Base-by-base conservation (phyloP, 2,888 invertebrate genomes). In the Thelaira solivaga region DNA sequence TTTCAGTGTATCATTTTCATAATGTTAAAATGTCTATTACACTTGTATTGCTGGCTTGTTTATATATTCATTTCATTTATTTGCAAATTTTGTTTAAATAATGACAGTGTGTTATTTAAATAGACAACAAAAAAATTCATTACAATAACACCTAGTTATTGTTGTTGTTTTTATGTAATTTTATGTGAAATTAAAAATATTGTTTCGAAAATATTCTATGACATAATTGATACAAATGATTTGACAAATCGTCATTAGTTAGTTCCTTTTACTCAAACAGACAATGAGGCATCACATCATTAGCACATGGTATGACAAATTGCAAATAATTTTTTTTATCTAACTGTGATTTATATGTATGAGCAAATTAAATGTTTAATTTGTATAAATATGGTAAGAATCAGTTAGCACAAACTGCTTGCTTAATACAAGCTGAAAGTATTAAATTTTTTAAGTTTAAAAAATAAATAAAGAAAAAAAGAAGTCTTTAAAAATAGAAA, bases 191-290 rank as follows among this genome's bases (percentile, higher is more conserved):
- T 59, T 29, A 55, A 31, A 62, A 5, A 8, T 61, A 72, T 76
- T 59, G 49, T 65, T 72, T 61, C 36, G 47, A 43, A 36, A 62
- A 51, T 53, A 36, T 13, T 71, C 20, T 39, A 59, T 72, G 76
- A 76, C 76, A 76, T 67, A 61, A 76, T 67, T 51, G 51, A 59
- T 39, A 55, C 39, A 39, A 45, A 55, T 39, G 45, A 20, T 45
- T 47, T 72, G 72, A 72, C 61, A 76, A 76, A 72, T 65, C 65
- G 45, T 65, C 65, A 41, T 61, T 45, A 53, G n/a, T n/a, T n/a
- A n/a, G 45, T 71, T 65, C 29, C 18, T 59, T 53, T 59, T 31
- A 51, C 31, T 39, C 24, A 39, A 41, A 26, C 8, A 53, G 67
- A 45, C 62, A 39, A 55, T 16, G 13, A 59, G 22, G 13, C 22